Percentiles rank a stretch among this genome's conserved stretches.
phyloP scores from a whole-genome alignment of 2,113 vertebrate genomes.

The Urocolius indicus region DNA sequence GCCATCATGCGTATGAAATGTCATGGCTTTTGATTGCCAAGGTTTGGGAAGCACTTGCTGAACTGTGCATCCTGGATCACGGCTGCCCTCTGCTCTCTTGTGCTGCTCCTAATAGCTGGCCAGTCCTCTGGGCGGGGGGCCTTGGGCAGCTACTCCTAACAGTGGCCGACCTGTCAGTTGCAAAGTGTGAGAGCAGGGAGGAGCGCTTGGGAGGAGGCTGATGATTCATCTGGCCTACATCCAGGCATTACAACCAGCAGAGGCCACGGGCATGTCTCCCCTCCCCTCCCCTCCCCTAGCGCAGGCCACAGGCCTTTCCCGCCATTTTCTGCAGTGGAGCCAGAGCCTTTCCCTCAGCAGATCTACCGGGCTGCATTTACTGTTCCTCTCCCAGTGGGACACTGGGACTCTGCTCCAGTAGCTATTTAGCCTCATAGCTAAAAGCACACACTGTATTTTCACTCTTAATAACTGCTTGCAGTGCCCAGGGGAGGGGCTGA shows the following conservation, averaged over 20 bases:
- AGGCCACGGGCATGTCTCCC: not conserved
- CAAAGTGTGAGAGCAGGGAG: not conserved
- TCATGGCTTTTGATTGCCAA: not conserved
- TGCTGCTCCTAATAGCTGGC: not conserved
- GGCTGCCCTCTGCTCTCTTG: not conserved
- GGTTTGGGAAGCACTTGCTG: not conserved
- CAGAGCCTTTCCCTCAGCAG: not conserved
- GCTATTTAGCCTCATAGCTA: not conserved
- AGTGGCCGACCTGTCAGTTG: not conserved
- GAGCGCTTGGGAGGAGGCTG: not conserved
- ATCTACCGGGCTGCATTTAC: not conserved
- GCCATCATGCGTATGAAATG: rapidly evolving
- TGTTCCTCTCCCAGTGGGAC: not conserved
- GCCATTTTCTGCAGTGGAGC: not conserved
- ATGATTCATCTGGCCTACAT: not conserved
- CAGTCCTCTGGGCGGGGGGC: not conserved
- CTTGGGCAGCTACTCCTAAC: not conserved
- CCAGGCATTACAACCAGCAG: not conserved
- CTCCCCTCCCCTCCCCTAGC: no score
- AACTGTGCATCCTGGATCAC: rapidly evolving
- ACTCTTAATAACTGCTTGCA: not conserved
- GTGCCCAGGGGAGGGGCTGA: rapidly evolving
- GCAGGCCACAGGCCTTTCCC: not conserved
- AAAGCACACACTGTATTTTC: not conserved
- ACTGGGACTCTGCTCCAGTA: not conserved